Evolutionary conservation across 1,140 invertebrate species (phyloP), one percentile per base, ranked within the genome.

Genomic region (Physella acuta): DNA sequence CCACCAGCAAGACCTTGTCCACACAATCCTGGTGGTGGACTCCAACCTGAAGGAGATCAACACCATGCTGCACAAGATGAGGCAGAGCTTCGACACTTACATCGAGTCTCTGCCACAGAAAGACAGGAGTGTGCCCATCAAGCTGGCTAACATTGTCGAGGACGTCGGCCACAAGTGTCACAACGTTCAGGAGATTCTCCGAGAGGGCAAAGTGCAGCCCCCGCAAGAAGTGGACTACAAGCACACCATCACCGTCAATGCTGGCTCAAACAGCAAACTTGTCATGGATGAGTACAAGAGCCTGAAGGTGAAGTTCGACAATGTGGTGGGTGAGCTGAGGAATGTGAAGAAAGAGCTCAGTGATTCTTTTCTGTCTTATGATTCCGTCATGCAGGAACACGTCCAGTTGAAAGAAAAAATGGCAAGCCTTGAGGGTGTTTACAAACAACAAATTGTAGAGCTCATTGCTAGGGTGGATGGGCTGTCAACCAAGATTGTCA

Each of bases 1-100:
- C 39, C 24, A 75, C 53, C 53, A 70, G 1, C 74, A 76, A 17
- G 75, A 78, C 56, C 67, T 80, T 14, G 74, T 81, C 14, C 75
- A 78, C 61, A 78, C 71, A 49, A 73, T 81, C 39, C 62, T 79
- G 11, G 52, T 74, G 34, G 73, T 76, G 1, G 73, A 78, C 33
- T 74, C 78, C 2, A 76, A 80, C 59, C 74, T 81, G 56, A 75
- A 78, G 60, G 77, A 81, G 37, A 63, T 81, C 30, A 78, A 70
- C 37, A 62, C 71, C 51, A 70, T 71, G 73, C 61, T 81, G 17
- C 63, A 74, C 24, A 49, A 73, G 30, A 56, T 77, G 1, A 72
- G 72, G 34, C 72, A 76, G 31, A 72, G 71, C 24, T 79, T 77
- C 70, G 74, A 75, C 61, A 55, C 61, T 56, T 74, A 77, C 66